Percentiles rank a stretch among this genome's conserved stretches.
Conservation (phyloP, 2,113 vertebrate genomes). For the Leptobrachium ailaonicum region DNA sequence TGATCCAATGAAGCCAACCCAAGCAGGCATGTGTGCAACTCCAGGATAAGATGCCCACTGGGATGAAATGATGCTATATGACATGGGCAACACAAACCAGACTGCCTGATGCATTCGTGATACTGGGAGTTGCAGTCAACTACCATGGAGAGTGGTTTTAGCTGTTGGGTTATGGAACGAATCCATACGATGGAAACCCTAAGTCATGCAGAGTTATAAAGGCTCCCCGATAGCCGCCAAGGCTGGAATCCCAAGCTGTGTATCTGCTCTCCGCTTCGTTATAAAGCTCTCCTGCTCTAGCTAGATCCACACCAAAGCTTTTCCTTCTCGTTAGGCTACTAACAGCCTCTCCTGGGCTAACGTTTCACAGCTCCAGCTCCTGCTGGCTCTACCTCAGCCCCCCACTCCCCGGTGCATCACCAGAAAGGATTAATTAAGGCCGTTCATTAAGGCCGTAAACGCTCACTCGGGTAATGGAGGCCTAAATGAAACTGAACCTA, state of each 20-base stretch:
- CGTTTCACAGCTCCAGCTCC: conserved; percentile 28
- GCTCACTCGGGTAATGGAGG: conserved; percentile 77
- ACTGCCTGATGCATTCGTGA: too few relatives aligned
- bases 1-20: too few relatives aligned
- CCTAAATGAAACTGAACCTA: conserved; percentile 85
- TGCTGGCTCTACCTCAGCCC: conserved; percentile 32
- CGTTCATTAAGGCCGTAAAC: conserved; percentile 78
- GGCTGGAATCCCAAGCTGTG: conserved; percentile 24
- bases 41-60: too few relatives aligned
- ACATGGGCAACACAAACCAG: too few relatives aligned
- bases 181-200: too few relatives aligned
- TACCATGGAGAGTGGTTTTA: too few relatives aligned
- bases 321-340: conserved; percentile 43
- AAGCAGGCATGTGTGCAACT: too few relatives aligned
- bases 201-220: too few relatives aligned
- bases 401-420: conserved; percentile 22
- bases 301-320: conserved; percentile 44
- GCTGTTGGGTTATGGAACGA: too few relatives aligned
- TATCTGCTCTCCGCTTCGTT: conserved; percentile 21
- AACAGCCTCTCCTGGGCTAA: conserved; percentile 38
- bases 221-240: too few relatives aligned
- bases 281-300: not conserved
- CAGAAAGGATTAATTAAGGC: conserved; percentile 69
- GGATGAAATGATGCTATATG: too few relatives aligned
- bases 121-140: too few relatives aligned